These are phyloP conservation scores for Himantopus leucocephalus DNA, from an alignment of 2,113 vertebrate genomes.

Conservation along the genomic window DNA sequence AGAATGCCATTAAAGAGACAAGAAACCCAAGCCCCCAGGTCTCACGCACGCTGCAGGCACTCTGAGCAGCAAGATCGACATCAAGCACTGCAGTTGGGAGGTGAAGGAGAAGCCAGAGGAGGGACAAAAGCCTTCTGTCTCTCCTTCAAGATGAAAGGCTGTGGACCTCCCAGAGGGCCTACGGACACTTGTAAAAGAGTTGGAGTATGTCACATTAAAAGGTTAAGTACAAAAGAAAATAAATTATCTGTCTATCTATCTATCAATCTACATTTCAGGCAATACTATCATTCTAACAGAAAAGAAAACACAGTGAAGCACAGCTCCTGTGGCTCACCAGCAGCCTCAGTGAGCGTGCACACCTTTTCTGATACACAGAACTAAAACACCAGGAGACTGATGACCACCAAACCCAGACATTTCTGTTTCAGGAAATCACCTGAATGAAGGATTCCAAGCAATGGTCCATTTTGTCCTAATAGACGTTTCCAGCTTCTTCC, in stretches of 20 bases:
- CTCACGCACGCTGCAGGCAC: neutral
- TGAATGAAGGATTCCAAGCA: neutral
- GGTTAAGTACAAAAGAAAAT: neutral
- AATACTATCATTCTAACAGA: neutral
- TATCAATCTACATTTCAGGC: neutral
- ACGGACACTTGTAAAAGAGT: neutral
- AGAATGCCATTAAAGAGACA: slow-evolving; percentile 39
- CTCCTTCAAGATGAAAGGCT: neutral
- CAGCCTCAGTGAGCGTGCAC: neutral
- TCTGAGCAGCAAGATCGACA: neutral
- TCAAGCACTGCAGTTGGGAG: neutral
- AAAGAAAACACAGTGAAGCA: neutral
- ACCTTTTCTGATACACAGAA: neutral
- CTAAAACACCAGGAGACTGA: neutral
- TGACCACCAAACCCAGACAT: neutral
- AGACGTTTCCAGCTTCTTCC: neutral
- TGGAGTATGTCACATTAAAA: neutral
- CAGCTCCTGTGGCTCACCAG: neutral
- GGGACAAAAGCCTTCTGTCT: neutral
- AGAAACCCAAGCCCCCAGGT: neutral
- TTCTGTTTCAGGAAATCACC: slow-evolving; percentile 7
- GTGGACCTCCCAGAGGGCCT: neutral
- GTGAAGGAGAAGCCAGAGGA: neutral
- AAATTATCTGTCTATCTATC: neutral
- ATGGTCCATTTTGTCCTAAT: neutral